Conservation (phyloP, 2,797 vertebrate species). For the Capromys pilorides region DNA sequence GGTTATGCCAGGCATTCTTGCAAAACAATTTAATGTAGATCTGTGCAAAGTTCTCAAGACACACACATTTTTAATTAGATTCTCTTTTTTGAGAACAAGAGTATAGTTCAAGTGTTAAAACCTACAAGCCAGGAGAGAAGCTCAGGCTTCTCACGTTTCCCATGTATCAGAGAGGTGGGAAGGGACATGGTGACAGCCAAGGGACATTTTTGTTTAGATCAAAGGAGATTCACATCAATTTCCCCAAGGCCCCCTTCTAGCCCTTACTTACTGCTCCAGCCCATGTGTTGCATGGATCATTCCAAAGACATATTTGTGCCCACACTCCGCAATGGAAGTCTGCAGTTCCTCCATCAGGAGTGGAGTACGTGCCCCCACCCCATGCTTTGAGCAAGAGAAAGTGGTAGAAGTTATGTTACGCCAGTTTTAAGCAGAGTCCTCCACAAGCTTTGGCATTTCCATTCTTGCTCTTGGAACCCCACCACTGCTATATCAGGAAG, state of each 20-base stretch:
- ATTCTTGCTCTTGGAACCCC: not conserved
- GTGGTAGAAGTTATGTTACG: not conserved
- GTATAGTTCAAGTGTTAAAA: constrained; percentile 25
- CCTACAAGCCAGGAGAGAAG: not conserved
- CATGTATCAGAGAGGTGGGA: not conserved
- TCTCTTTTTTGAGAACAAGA: not conserved
- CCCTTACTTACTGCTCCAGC: not conserved
- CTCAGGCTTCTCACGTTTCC: not conserved
- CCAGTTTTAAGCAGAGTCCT: not conserved
- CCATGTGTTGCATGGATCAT: not conserved
- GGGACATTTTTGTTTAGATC: not conserved
- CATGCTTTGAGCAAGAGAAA: not conserved
- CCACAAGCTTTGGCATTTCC: constrained; percentile 4
- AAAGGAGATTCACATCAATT: not conserved
- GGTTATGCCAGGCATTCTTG: not conserved
- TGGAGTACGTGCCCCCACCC: not conserved
- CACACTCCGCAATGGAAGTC: not conserved
- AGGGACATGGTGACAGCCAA: not conserved
- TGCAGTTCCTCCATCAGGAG: not conserved
- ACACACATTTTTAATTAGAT: not conserved
- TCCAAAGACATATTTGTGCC: not conserved
- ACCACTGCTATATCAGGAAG: not conserved
- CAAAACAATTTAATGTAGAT: not conserved
- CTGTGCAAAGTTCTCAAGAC: not conserved
- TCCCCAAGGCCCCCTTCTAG: not conserved